A percentile compares a stretch with the other conserved stretches of the same genome.
These are phyloP conservation scores for Drosophila nannoptera DNA, from an alignment of 1,140 invertebrate species.

Conservation along the genomic window DNA sequence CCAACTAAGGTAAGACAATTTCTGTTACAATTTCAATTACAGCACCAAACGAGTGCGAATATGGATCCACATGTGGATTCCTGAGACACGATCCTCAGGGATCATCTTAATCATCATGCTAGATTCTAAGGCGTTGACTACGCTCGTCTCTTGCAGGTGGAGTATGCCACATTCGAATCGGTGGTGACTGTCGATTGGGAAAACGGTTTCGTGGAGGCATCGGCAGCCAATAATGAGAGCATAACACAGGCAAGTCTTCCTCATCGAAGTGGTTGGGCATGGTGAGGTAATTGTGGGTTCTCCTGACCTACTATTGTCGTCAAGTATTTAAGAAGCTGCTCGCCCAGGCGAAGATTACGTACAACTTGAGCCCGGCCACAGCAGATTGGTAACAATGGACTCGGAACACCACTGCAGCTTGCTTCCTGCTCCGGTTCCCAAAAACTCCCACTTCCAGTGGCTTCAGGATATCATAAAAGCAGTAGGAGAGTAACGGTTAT, in stretches of 20 bases:
- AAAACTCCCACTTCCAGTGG: too few relatives aligned
- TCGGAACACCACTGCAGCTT: slow-evolving; percentile 73
- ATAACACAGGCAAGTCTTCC: slow-evolving; percentile 85
- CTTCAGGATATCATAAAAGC: too few relatives aligned
- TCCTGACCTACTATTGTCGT: slow-evolving; percentile 21
- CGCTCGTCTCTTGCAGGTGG: slow-evolving; percentile 84
- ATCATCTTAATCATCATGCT: not conserved
- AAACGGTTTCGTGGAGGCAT: slow-evolving; percentile 93
- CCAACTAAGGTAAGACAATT: not conserved
- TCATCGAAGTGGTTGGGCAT: not conserved
- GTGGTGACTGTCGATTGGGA: slow-evolving; percentile 93
- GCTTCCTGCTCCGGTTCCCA: too few relatives aligned
- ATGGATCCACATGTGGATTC: too few relatives aligned
- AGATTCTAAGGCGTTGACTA: too few relatives aligned
- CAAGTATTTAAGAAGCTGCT: slow-evolving; percentile 89
- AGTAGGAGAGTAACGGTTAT: too few relatives aligned
- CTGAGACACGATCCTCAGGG: not conserved
- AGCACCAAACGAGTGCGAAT: too few relatives aligned
- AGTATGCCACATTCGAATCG: slow-evolving; percentile 89
- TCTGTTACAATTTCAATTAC: not conserved
- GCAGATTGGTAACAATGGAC: slow-evolving; percentile 81
- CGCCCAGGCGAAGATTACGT: slow-evolving; percentile 92
- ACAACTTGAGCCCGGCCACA: slow-evolving; percentile 91
- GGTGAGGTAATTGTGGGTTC: not conserved
- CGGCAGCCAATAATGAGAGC: slow-evolving; percentile 91